A percentile compares a stretch with the other conserved stretches of the same genome.
These are phyloP conservation scores for Ophion costatus DNA, from an alignment of 2,888 invertebrate genomes.

Conservation along the genomic window DNA sequence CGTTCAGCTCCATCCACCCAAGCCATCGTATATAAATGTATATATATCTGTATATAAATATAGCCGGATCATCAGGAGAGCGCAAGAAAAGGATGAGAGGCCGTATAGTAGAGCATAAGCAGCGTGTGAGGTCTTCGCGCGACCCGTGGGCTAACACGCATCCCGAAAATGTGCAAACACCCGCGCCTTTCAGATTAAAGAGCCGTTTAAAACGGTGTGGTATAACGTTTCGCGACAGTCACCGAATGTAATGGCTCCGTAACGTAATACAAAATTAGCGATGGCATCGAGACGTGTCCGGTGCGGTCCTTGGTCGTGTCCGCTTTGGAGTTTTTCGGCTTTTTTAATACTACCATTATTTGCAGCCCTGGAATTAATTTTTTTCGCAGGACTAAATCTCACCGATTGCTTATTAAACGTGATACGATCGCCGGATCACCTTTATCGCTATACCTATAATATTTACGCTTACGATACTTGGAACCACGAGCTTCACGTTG, in stretches of 20 bases:
- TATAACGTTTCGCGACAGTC: constrained; percentile 73
- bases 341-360: constrained; percentile 29
- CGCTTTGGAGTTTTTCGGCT: not conserved
- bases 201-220: constrained; percentile 72
- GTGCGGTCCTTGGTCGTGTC: constrained; percentile 13
- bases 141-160: constrained; percentile 61
- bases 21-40: constrained; percentile 18
- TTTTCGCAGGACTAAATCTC: constrained; percentile 16
- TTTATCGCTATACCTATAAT: constrained; percentile 46
- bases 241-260: constrained; percentile 75
- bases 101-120: constrained; percentile 61
- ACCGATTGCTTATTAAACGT: not conserved
- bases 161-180: constrained; percentile 53
- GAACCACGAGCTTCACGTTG: not conserved
- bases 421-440: constrained; percentile 37
- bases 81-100: constrained; percentile 61
- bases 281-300: constrained; percentile 51
- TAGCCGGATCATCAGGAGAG: constrained; percentile 51
- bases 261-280: constrained; percentile 79
- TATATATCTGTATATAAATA: not conserved
- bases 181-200: constrained; percentile 75
- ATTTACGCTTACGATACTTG: constrained; percentile 56
- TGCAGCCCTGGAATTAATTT: constrained; percentile 61
- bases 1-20: constrained; percentile 13
- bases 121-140: constrained; percentile 75